A percentile compares a stretch with the other conserved stretches of the same genome.
Conservation (phyloP, 2,888 invertebrate genomes). For the Tigriopus californicus region DNA sequence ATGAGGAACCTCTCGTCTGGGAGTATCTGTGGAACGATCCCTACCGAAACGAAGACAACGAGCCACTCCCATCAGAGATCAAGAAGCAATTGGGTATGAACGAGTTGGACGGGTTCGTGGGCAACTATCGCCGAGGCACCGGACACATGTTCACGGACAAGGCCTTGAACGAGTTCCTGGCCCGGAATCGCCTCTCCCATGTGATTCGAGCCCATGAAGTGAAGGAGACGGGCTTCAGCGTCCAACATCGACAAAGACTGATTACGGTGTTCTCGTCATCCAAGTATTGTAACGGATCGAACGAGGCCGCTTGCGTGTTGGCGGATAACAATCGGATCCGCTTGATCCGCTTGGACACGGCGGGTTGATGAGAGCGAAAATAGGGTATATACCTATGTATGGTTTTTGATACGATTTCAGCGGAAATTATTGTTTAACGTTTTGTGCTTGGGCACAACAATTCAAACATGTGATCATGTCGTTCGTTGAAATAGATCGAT, state of each 20-base stretch:
- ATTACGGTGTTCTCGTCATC: slow-evolving; percentile 56
- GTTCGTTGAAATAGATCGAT: no score
- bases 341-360: slow-evolving; percentile 40
- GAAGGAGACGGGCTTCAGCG: slow-evolving; percentile 49
- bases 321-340: slow-evolving; percentile 44
- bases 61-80: neutral
- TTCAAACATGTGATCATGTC: no score
- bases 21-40: slow-evolving; percentile 63
- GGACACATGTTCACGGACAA: slow-evolving; percentile 48
- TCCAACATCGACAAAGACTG: slow-evolving; percentile 45
- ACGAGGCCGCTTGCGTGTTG: slow-evolving; percentile 50
- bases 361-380: slow-evolving; percentile 17
- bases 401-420: neutral
- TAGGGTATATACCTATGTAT: neutral
- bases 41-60: slow-evolving; percentile 26
- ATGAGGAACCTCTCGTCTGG: slow-evolving; percentile 52
- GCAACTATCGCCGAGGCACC: slow-evolving; percentile 46
- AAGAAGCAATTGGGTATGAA: slow-evolving; percentile 21
- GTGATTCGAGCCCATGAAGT: slow-evolving; percentile 55
- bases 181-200: slow-evolving; percentile 44
- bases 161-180: slow-evolving; percentile 46
- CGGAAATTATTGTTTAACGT: no score
- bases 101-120: slow-evolving; percentile 39
- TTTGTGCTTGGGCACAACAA: no score
- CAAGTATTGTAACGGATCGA: slow-evolving; percentile 48